Percentiles rank a stretch among this genome's conserved stretches.
phyloP scores from a whole-genome alignment of 1,140 invertebrate species.

The Hirudo medicinalis region DNA sequence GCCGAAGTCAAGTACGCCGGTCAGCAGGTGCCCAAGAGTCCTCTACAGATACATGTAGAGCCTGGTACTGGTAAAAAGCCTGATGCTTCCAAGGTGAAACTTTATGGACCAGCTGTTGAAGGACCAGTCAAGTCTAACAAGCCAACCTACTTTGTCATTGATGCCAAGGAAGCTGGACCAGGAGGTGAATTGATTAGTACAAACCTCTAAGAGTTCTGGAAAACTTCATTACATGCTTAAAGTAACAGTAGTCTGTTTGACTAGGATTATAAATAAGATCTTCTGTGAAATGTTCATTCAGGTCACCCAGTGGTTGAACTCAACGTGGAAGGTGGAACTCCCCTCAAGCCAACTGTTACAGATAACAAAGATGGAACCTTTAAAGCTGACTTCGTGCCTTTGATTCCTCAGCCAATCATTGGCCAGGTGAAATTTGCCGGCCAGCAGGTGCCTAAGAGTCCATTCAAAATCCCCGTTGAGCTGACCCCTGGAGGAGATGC shows the following conservation, averaged over 20 bases:
- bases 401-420: too few species aligned
- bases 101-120: slow-evolving; percentile 41
- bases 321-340: not conserved
- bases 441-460: slow-evolving; percentile 31
- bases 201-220: not conserved
- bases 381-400: slow-evolving; percentile 21
- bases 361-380: slow-evolving; percentile 71
- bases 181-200: slow-evolving; percentile 25
- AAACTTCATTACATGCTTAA: not conserved
- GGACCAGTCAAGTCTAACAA: slow-evolving; percentile 37
- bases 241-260: too few species aligned
- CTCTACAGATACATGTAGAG: slow-evolving; percentile 7
- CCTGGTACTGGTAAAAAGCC: slow-evolving; percentile 12
- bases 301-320: not conserved
- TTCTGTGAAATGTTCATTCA: not conserved
- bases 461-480: slow-evolving; percentile 33
- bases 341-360: slow-evolving; percentile 40
- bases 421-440: slow-evolving; percentile 30
- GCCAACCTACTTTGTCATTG: slow-evolving; percentile 39
- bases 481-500: slow-evolving; percentile 40
- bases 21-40: slow-evolving; percentile 14
- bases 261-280: too few species aligned
- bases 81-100: slow-evolving; percentile 32
- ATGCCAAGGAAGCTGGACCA: slow-evolving; percentile 40
- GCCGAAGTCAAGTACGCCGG: slow-evolving; percentile 11